phyloP scores from a whole-genome alignment of 1,140 invertebrate genomes.

The Mycetomoellerius zeteki region DNA sequence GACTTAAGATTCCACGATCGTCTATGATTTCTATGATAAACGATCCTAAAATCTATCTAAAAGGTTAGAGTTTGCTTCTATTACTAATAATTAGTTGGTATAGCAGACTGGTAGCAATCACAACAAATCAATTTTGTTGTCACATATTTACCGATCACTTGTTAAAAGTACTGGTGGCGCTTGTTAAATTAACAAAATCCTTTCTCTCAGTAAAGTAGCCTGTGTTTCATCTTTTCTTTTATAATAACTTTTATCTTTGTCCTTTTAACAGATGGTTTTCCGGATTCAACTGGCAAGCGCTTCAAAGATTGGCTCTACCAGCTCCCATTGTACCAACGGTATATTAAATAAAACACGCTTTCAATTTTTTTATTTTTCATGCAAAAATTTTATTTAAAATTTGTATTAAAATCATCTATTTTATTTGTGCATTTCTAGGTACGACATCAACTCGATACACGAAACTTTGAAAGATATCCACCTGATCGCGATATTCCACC shows the following conservation, averaged over 20 bases:
- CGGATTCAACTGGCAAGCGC: slow-evolving; percentile 96
- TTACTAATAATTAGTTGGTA: too few relatives aligned
- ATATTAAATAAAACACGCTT: slow-evolving; percentile 64
- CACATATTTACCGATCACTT: too few relatives aligned
- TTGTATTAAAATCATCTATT: neutral
- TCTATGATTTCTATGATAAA: too few relatives aligned
- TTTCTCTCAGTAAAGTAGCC: too few relatives aligned
- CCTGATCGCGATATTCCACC: slow-evolving; percentile 88
- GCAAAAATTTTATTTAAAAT: neutral
- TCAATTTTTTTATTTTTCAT: neutral
- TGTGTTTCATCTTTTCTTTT: too few relatives aligned
- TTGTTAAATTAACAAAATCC: too few relatives aligned
- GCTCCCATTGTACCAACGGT: slow-evolving; percentile 94
- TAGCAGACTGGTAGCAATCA: too few relatives aligned
- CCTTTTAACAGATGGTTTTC: slow-evolving; percentile 93
- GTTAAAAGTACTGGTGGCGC: too few relatives aligned
- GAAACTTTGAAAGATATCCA: slow-evolving; percentile 89
- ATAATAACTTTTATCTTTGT: slow-evolving; percentile 67
- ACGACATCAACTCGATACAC: slow-evolving; percentile 85
- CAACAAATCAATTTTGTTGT: too few relatives aligned
- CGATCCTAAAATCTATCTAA: too few relatives aligned
- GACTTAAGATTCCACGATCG: too few relatives aligned
- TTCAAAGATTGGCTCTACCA: slow-evolving; percentile 90
- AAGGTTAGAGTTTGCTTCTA: too few relatives aligned
- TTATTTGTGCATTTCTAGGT: slow-evolving; percentile 81